These are phyloP conservation scores for Lycodopsis pacificus DNA, from an alignment of 2,797 vertebrate species.

Conservation along the genomic window DNA sequence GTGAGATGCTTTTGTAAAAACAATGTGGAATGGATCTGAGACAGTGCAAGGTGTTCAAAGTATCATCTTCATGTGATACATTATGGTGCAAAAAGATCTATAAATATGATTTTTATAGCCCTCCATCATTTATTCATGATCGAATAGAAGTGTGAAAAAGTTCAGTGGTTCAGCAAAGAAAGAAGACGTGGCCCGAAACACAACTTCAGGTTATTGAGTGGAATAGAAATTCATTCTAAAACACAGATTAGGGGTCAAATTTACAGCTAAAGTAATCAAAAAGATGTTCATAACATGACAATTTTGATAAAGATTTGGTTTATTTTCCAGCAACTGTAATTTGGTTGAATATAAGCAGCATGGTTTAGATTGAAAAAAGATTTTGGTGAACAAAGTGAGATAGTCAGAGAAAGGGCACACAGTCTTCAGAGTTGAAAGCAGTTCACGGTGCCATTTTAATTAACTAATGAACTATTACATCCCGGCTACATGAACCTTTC, in stretches of 20 bases:
- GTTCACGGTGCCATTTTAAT: neutral
- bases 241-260: neutral
- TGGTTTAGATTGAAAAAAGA: neutral
- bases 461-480: neutral
- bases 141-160: neutral
- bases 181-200: neutral
- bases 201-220: neutral
- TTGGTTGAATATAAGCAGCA: neutral
- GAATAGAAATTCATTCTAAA: neutral
- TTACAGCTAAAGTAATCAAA: neutral
- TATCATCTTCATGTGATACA: neutral
- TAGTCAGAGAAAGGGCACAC: neutral
- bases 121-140: neutral
- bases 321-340: neutral
- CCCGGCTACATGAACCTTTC: neutral
- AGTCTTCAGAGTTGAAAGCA: neutral
- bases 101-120: neutral
- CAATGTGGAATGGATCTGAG: constrained; percentile 6
- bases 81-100: neutral
- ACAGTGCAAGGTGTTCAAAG: constrained; percentile 5
- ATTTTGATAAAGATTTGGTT: neutral
- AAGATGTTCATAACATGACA: neutral
- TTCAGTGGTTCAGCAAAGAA: neutral
- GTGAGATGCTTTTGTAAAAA: constrained; percentile 18
- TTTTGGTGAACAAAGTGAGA: neutral